Base-by-base conservation (phyloP, 2,888 invertebrate genomes). In the Pasiphila rectangulata region DNA sequence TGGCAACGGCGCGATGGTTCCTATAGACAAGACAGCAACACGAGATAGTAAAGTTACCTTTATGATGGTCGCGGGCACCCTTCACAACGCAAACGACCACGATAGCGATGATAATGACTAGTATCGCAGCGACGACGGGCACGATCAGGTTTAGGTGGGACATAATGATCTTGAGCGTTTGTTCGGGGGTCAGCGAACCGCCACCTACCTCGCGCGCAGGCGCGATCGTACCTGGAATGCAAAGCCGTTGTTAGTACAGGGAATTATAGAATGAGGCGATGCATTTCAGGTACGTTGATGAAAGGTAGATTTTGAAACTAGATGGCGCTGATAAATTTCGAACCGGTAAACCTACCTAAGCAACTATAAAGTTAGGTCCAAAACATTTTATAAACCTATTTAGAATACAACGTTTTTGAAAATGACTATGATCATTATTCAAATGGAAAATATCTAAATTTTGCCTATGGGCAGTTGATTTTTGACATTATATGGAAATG, bases 181-280 rank as follows among this genome's bases (percentile, higher is more conserved):
- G 95, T 87, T 95, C 95, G 73, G 92, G 90, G 72, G 94, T 93
- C 72, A 93, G 90, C 69, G 93, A 90, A 76, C 94, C 94, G 67
- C 69, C 81, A 56, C 77, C 79, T 73, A 94, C 91, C 82, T 95
- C 96, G 85, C 95, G 94, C 56, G 78, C 83, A 89, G 96, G 96
- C 90, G 96, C 95, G 90, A 96, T 94, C 90, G 96, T 96, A 94
- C 96, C 96, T 96, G 95, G 93, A 96, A 96, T 93, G 89, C 89
- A 81, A 82, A 73, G 75, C 76, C 70, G 46, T 10, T 32, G 46
- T 57, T 51, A 54, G 27, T 38, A 54, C 20, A 13, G 10, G 24
- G 49, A 44, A 53, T 16, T 44, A 37, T 44, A 55, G 41, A 47
- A 25, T 55, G 63, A 68, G 83, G 84, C 79, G 69, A 79, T 84